Conservation (phyloP, 2,797 vertebrate genomes). For the Myripristis jacobus region DNA sequence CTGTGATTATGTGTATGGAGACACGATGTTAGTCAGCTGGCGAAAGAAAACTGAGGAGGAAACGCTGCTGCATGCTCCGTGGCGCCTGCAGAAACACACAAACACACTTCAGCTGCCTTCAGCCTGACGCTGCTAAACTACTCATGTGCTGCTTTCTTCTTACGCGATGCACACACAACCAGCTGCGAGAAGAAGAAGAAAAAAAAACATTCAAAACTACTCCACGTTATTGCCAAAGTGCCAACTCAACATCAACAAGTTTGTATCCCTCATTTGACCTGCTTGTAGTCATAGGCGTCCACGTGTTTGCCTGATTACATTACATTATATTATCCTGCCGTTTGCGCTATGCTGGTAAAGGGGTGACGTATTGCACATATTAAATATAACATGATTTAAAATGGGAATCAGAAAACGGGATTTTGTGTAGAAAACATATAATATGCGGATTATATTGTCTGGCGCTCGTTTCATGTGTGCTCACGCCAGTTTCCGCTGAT, state of each 20-base stretch:
- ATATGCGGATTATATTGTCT: background rate
- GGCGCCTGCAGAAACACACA: conserved; percentile 1
- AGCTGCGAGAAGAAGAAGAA: accelerated
- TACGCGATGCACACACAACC: background rate
- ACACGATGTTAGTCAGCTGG: background rate
- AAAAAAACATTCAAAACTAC: background rate
- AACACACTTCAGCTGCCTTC: no score
- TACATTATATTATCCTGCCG: accelerated
- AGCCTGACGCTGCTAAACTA: no score
- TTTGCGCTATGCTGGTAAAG: background rate
- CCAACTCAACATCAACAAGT: conserved; percentile 86
- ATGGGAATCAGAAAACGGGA: accelerated
- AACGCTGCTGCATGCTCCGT: conserved; percentile 16
- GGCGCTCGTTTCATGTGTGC: background rate
- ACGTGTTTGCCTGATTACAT: conserved; percentile 55
- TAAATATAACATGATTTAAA: background rate
- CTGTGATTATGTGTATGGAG: background rate
- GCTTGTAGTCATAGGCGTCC: conserved; percentile 34
- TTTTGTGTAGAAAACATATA: accelerated
- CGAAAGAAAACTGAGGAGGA: conserved; percentile 17
- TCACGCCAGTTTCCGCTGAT: background rate
- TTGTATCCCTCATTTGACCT: conserved; percentile 23
- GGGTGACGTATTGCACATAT: accelerated
- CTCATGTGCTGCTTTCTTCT: no score
- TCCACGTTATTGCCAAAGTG: conserved; percentile 73